Conservation (phyloP, 2,888 invertebrate genomes). For the Eurois occulta region DNA sequence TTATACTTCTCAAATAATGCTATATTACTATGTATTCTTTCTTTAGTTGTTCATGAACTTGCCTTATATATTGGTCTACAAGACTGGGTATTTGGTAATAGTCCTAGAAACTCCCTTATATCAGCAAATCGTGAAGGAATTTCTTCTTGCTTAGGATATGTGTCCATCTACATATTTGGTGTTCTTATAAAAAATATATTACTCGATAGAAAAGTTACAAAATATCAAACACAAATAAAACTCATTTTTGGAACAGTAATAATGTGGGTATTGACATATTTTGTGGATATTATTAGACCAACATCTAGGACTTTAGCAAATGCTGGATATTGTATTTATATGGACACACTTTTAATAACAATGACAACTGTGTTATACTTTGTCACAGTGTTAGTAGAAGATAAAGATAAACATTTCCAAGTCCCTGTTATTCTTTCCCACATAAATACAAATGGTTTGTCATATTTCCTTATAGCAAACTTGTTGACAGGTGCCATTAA, state of each 20-base stretch:
- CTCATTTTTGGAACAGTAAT: conserved; percentile 70
- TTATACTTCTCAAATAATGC: conserved; percentile 89
- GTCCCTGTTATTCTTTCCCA: conserved; percentile 92
- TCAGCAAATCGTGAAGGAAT: conserved; percentile 98
- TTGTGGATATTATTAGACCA: conserved; percentile 88
- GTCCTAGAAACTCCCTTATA: conserved; percentile 91
- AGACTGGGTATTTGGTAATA: conserved; percentile 92
- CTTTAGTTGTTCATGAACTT: conserved; percentile 92
- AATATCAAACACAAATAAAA: conserved; percentile 67
- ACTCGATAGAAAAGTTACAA: conserved; percentile 76
- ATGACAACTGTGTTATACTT: conserved; percentile 71
- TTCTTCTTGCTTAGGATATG: conserved; percentile 95
- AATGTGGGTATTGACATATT: conserved; percentile 85
- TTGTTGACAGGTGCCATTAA: conserved; percentile 96
- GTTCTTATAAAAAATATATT: conserved; percentile 91
- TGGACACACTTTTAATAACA: conserved; percentile 92
- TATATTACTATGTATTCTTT: conserved; percentile 89
- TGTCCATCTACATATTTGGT: conserved; percentile 95
- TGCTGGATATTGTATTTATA: conserved; percentile 94
- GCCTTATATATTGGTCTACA: conserved; percentile 91
- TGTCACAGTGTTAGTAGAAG: conserved; percentile 87
- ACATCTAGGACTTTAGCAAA: conserved; percentile 96
- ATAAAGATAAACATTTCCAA: conserved; percentile 66
- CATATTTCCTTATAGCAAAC: conserved; percentile 96
- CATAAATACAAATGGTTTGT: conserved; percentile 95